A percentile compares a stretch with the other conserved stretches of the same genome.
Conservation (phyloP, 2,113 vertebrate genomes). For the Aleadryas rufinucha region DNA sequence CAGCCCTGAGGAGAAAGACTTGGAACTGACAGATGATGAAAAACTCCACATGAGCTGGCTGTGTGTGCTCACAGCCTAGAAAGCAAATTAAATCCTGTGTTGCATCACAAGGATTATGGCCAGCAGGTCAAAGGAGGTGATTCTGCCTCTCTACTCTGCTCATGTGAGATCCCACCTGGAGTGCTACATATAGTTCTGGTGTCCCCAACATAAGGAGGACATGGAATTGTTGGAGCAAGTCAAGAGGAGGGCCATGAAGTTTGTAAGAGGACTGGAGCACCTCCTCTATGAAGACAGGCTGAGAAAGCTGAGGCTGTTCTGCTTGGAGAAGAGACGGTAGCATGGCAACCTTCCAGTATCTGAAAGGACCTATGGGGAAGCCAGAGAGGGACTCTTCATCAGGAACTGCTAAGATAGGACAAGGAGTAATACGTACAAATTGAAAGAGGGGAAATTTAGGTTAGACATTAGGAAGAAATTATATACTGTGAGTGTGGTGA, state of each 20-base stretch:
- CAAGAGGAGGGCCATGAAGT: neutral
- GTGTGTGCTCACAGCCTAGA: neutral
- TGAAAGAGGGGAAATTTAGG: neutral
- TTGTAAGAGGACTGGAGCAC: neutral
- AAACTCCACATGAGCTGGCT: neutral
- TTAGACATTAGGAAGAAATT: neutral
- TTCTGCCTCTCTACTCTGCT: neutral
- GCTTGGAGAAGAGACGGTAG: neutral
- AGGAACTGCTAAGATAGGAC: neutral
- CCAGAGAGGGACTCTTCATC: neutral
- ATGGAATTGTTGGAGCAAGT: neutral
- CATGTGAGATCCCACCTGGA: neutral
- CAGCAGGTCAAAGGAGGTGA: neutral
- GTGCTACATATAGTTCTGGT: neutral
- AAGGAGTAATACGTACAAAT: neutral
- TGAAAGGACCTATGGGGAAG: neutral
- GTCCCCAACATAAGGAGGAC: neutral
- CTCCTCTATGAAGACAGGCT: neutral
- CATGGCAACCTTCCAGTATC: neutral
- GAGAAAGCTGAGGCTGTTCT: neutral
- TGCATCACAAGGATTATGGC: neutral
- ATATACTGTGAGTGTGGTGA: neutral
- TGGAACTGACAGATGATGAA: neutral
- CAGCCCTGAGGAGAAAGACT: neutral
- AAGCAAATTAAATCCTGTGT: neutral